Conservation (phyloP, 2,888 invertebrate genomes). For the Apodemia duryi region DNA sequence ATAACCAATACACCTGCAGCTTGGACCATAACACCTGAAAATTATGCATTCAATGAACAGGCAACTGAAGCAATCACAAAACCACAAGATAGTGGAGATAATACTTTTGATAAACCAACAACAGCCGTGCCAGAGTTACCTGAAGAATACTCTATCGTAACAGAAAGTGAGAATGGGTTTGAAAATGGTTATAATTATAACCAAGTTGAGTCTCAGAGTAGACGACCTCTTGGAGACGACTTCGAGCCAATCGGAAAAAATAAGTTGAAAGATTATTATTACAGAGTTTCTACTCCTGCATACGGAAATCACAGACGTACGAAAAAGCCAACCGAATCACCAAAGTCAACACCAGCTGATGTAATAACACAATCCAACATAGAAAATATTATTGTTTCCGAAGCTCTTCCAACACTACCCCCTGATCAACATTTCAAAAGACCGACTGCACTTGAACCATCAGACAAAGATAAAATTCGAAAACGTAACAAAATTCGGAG, state of each 20-base stretch:
- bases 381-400: conserved; percentile 46
- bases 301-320: conserved; percentile 60
- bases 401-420: conserved; percentile 67
- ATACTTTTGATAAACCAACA: conserved; percentile 47
- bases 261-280: conserved; percentile 70
- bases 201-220: conserved; percentile 66
- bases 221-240: conserved; percentile 66
- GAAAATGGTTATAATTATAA: conserved; percentile 64
- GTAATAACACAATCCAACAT: conserved; percentile 39
- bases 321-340: conserved; percentile 56
- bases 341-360: conserved; percentile 38
- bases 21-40: conserved; percentile 57
- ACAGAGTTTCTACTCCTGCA: conserved; percentile 63
- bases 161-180: conserved; percentile 63
- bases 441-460: conserved; percentile 44
- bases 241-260: conserved; percentile 68
- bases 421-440: conserved; percentile 69
- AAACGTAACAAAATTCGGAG: conserved; percentile 70
- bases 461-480: conserved; percentile 60
- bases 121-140: conserved; percentile 50
- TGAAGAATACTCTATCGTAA: conserved; percentile 66
- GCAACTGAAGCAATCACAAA: conserved; percentile 47
- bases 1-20: conserved; percentile 52
- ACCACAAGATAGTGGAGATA: conserved; percentile 43
- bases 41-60: conserved; percentile 48